Conservation (phyloP, 1,140 invertebrate genomes). For the Dolichoris vasculosae region DNA sequence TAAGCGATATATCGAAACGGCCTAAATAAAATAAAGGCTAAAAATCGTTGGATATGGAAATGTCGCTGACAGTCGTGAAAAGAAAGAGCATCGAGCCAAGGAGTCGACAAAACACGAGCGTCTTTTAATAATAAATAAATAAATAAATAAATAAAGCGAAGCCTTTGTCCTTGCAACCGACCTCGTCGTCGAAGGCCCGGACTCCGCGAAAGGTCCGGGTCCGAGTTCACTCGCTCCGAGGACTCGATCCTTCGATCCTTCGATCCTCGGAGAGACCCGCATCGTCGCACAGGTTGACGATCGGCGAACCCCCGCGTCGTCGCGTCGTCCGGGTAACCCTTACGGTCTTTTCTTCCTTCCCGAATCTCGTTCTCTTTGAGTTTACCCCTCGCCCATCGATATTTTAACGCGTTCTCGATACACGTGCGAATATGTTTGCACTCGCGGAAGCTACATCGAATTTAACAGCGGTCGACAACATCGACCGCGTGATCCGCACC, state of each 20-base stretch:
- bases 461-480: too few relatives aligned
- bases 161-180: too few relatives aligned
- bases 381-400: too few relatives aligned
- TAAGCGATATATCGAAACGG: background rate
- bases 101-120: background rate
- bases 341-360: too few relatives aligned
- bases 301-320: slow-evolving; percentile 69
- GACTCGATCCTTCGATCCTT: too few relatives aligned
- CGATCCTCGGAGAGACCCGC: slow-evolving; percentile 62
- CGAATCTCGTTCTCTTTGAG: too few relatives aligned
- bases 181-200: slow-evolving; percentile 31
- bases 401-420: too few relatives aligned
- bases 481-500: too few relatives aligned
- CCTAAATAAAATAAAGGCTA: background rate
- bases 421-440: too few relatives aligned
- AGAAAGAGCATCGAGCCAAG: background rate
- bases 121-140: too few relatives aligned
- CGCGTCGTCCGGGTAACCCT: background rate
- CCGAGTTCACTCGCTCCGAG: background rate
- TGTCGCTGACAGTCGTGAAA: background rate
- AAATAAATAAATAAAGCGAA: too few relatives aligned
- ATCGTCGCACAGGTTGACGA: slow-evolving; percentile 67
- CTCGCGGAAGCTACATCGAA: too few relatives aligned
- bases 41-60: background rate
- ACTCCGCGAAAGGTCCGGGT: background rate